Evolutionary conservation across 2,888 invertebrate genomes (phyloP), one percentile per base, ranked within the genome.

Genomic region (Lapara coniferarum): DNA sequence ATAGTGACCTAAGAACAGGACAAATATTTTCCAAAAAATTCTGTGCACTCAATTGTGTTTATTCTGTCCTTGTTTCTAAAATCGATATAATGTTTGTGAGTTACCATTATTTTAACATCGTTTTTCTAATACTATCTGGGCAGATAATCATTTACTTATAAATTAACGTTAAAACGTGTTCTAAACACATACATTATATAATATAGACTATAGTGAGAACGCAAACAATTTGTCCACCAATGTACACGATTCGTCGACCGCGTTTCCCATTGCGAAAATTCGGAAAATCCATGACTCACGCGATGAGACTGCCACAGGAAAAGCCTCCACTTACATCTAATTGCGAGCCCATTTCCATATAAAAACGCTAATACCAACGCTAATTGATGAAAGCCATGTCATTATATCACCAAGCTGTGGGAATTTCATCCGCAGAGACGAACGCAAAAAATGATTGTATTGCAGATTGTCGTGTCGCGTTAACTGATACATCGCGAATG

Each of bases 221-320:
- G 49, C 16, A 19, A 19, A 44, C 37, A 7, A 58, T 58, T 66
- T 51, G 69, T 51, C 69, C 66, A 30, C 7, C 66, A 58, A 14
- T 69, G 44, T 66, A 66, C 14, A 4, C 10, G 19, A 58, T 37
- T 52, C 57, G 51, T 37, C 46, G 30, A 51, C 37, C 57, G 19
- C 63, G 55, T 66, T 72, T 74, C 69, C 63, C 68, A 77, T 75
- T 75, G 78, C 77, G 80, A 81, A 92, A 93, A 91, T 91, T 91
- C 85, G 91, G 92, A 81, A 93, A 93, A 89, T 86, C 89, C 89
- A 77, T 93, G 93, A 93, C 79, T 93, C 93, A 93, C 73, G 44
- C 77, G 76, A 76, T 84, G 82, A 86, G 79, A 84, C 86, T 79
- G 84, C 73, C 81, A 75, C 83, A 86, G 89, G 90, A 91, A 91